Base-by-base conservation (phyloP, 2,888 invertebrate species). In the Hydriomena furcata region DNA sequence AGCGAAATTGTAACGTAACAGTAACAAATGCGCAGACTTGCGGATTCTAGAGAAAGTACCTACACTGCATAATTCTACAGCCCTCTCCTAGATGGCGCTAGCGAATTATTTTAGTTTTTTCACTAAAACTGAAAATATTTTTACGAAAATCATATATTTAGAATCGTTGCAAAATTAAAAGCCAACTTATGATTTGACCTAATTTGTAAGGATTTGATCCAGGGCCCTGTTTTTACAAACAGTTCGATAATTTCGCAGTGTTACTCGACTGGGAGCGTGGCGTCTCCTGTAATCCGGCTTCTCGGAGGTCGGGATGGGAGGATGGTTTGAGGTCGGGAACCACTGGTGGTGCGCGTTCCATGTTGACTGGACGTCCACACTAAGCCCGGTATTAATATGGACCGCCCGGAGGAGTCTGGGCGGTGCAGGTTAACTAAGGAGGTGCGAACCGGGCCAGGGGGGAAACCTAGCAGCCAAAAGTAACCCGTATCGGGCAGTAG, bases 391-490 rank as follows among this genome's bases (percentile, higher is more conserved):
- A 95, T 98, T 96, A 95, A 98, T 96, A 97, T 98, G 97, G 97
- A 92, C 91, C 91, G 91, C 93, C 93, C 86, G 93, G 95, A 94
- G 97, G 96, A 98, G 94, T 94, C 93, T 71, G 82, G 82, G 83
- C 71, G 80, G 79, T 85, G 84, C 89, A 90, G 90, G 98, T 98
- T 95, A 92, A 93, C 94, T 95, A 97, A 98, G 94, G 98, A 97
- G 97, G 94, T 96, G 95, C 95, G 97, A 92, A 98, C 93, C 95
- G 98, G 98, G 97, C 96, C 97, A 98, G 98, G 95, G 96, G 96
- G 96, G 97, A 95, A 96, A 97, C 96, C 94, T 96, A 98, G 97
- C 98, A 98, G 97, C 97, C 97, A 97, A 98, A 97, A 98, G 97
- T 96, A n/a, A 95, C 94, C 97, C 97, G 97, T 96, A 97, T 96